A percentile compares a stretch with the other conserved stretches of the same genome.
phyloP scores from a whole-genome alignment of 2,113 vertebrate genomes.

The Lycaon pictus region DNA sequence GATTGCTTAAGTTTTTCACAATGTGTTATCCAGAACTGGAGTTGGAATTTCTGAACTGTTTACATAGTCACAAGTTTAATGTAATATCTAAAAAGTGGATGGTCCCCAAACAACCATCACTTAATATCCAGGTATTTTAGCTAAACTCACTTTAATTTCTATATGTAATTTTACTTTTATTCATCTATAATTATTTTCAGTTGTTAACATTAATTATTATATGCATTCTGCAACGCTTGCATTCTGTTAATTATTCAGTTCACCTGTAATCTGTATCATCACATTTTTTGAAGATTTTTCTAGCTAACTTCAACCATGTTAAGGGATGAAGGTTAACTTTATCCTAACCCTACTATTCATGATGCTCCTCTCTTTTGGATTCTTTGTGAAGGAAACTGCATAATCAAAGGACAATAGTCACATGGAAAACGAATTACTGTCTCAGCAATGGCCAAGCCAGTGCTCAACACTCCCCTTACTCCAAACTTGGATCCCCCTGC shows the following conservation, averaged over 20 bases:
- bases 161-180: not conserved
- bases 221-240: not conserved
- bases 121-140: not conserved
- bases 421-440: not conserved
- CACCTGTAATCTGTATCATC: not conserved
- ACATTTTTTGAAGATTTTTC: not conserved
- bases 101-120: not conserved
- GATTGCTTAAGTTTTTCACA: not conserved
- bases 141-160: not conserved
- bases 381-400: not conserved
- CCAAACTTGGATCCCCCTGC: not conserved
- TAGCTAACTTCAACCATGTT: not conserved
- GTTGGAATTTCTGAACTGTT: constrained; percentile 22
- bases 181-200: not conserved
- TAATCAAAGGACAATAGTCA: not conserved
- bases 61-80: not conserved
- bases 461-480: not conserved
- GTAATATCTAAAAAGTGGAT: not conserved
- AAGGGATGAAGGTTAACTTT: constrained; percentile 15
- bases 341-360: not conserved
- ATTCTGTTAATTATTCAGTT: not conserved
- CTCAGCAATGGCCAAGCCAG: not conserved
- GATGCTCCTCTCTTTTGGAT: not conserved
- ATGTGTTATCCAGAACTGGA: not conserved
- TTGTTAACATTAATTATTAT: not conserved